Evolutionary conservation across 2,888 invertebrate species (phyloP).

Genomic region (Catocala nupta): DNA sequence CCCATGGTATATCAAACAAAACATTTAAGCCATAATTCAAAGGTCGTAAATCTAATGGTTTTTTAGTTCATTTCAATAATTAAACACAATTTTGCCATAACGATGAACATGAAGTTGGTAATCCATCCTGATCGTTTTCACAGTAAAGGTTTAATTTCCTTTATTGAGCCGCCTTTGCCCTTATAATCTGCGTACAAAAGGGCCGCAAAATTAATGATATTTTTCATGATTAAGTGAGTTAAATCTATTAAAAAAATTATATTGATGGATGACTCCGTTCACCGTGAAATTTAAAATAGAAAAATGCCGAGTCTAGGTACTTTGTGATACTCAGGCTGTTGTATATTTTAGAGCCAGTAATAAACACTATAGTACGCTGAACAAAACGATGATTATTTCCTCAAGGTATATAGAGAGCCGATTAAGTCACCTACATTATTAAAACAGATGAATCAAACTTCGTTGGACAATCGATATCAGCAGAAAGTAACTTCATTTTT

Average conservation of each 20-base stretch:
- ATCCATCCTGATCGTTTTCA: conserved; percentile 33
- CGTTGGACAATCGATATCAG: too few species aligned
- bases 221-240: conserved; percentile 59
- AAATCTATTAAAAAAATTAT: conserved; percentile 33
- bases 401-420: too few species aligned
- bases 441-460: too few species aligned
- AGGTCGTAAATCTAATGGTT: conserved; percentile 38
- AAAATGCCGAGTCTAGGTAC: background rate
- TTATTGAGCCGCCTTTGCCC: conserved; percentile 34
- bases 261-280: conserved; percentile 23
- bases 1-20: background rate
- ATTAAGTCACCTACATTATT: too few species aligned
- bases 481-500: too few species aligned
- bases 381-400: too few species aligned
- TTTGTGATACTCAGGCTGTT: too few species aligned
- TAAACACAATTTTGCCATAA: conserved; percentile 32
- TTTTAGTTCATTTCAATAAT: conserved; percentile 49
- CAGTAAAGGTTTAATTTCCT: conserved; percentile 54
- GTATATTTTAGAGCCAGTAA: too few species aligned
- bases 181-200: conserved; percentile 44
- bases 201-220: conserved; percentile 56
- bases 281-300: conserved; percentile 18
- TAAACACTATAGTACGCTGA: too few species aligned
- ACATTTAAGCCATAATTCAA: conserved; percentile 1
- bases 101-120: conserved; percentile 29